Evolutionary conservation across 2,888 invertebrate species (phyloP).

Genomic region (Brachypterus glaber): DNA sequence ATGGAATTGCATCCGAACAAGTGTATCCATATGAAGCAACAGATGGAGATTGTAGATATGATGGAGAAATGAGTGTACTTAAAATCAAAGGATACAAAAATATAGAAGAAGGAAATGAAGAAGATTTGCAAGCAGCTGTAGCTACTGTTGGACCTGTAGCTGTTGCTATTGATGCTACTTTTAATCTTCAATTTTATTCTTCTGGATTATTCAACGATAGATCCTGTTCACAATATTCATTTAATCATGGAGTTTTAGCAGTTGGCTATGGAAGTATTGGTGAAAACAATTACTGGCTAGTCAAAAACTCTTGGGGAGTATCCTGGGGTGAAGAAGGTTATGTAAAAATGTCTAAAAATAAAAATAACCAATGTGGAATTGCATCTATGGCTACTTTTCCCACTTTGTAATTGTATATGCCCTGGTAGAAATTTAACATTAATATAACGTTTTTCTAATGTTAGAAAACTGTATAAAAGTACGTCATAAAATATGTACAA

Average conservation of each 20-base stretch:
- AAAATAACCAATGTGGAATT: not conserved
- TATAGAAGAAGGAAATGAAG: slow-evolving; percentile 39
- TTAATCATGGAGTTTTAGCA: slow-evolving; percentile 81
- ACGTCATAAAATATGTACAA: no score
- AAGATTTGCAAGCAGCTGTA: slow-evolving; percentile 23
- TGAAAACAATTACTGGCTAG: slow-evolving; percentile 73
- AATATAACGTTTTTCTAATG: no score
- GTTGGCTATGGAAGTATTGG: slow-evolving; percentile 74
- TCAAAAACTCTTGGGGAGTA: slow-evolving; percentile 71
- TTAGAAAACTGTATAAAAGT: no score
- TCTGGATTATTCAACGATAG: slow-evolving; percentile 46
- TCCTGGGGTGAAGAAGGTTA: not conserved
- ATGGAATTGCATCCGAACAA: slow-evolving; percentile 49
- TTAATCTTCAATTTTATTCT: slow-evolving; percentile 27
- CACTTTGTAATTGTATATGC: not conserved
- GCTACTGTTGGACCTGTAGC: slow-evolving; percentile 27
- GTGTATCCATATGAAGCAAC: no score
- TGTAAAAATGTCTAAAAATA: not conserved
- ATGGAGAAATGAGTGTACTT: no score
- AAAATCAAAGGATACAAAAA: slow-evolving; percentile 79
- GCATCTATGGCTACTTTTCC: not conserved
- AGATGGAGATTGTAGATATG: no score
- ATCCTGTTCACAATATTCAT: slow-evolving; percentile 54
- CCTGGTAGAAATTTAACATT: no score
- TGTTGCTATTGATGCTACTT: slow-evolving; percentile 28